phyloP scores from a whole-genome alignment of 2,888 invertebrate genomes.

The Eristalis intricaria region DNA sequence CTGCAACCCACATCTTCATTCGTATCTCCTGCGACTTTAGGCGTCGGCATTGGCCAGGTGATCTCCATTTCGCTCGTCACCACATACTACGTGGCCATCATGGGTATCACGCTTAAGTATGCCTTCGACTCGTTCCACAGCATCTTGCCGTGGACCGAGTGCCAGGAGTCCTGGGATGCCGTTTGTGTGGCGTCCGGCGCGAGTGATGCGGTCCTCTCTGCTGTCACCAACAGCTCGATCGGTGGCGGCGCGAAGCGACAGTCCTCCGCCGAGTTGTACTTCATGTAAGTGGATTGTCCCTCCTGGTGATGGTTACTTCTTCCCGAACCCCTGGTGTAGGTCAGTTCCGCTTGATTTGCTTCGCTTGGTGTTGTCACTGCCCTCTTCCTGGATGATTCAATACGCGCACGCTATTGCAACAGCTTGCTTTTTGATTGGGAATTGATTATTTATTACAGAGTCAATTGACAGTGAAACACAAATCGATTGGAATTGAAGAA shows the following conservation, averaged over 20 bases:
- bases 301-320: slow-evolving; percentile 14
- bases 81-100: slow-evolving; percentile 86
- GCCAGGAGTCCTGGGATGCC: slow-evolving; percentile 83
- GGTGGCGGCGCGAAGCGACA: slow-evolving; percentile 72
- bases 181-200: slow-evolving; percentile 80
- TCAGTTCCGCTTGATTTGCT: slow-evolving; percentile 42
- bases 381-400: slow-evolving; percentile 57
- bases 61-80: slow-evolving; percentile 83
- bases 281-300: slow-evolving; percentile 79
- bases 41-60: slow-evolving; percentile 84
- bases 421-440: slow-evolving; percentile 47
- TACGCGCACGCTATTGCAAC: slow-evolving; percentile 54
- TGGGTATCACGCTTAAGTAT: slow-evolving; percentile 86
- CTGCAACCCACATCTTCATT: neutral
- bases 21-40: slow-evolving; percentile 76
- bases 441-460: slow-evolving; percentile 60
- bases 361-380: too few species aligned
- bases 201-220: slow-evolving; percentile 72
- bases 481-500: slow-evolving; percentile 65
- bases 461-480: slow-evolving; percentile 51
- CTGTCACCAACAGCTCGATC: neutral
- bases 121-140: slow-evolving; percentile 84
- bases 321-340: slow-evolving; percentile 38
- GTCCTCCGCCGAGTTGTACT: slow-evolving; percentile 81
- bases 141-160: slow-evolving; percentile 85